Conservation (phyloP, 2,888 invertebrate genomes). For the Gymnoscelis rufifasciata region DNA sequence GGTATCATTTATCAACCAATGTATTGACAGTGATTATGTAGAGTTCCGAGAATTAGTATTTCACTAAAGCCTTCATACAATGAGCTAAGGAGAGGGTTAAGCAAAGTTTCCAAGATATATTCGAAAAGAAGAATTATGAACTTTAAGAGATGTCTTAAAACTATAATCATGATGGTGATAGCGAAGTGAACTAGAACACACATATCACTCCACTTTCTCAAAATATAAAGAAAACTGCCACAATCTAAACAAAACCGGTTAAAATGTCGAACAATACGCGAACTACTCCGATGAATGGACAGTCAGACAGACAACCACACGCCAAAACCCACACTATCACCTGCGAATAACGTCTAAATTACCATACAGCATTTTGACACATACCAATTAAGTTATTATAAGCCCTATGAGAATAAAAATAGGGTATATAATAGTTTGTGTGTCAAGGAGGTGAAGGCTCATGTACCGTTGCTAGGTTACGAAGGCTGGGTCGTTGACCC, state of each 20-base stretch:
- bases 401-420: neutral
- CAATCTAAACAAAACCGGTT: neutral
- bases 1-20: too few species aligned
- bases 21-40: too few species aligned
- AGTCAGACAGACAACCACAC: neutral
- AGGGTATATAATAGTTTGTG: slow-evolving; percentile 6
- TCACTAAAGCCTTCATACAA: too few species aligned
- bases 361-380: too few species aligned
- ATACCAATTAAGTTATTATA: slow-evolving; percentile 1
- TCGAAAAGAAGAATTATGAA: too few species aligned
- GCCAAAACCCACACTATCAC: slow-evolving; percentile 5
- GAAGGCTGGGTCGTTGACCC: slow-evolving; percentile 49
- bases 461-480: slow-evolving; percentile 58
- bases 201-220: neutral
- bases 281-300: slow-evolving; percentile 17
- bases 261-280: slow-evolving; percentile 12
- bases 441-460: slow-evolving; percentile 46
- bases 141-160: too few species aligned
- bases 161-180: too few species aligned
- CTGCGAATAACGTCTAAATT: slow-evolving; percentile 6
- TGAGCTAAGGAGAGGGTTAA: too few species aligned
- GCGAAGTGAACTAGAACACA: neutral
- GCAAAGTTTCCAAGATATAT: too few species aligned
- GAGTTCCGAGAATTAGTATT: too few species aligned
- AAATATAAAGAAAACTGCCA: slow-evolving; percentile 1